Evolutionary conservation across 2,888 invertebrate species (phyloP), one percentile per base, ranked within the genome.

Genomic region (Aplocera efformata): DNA sequence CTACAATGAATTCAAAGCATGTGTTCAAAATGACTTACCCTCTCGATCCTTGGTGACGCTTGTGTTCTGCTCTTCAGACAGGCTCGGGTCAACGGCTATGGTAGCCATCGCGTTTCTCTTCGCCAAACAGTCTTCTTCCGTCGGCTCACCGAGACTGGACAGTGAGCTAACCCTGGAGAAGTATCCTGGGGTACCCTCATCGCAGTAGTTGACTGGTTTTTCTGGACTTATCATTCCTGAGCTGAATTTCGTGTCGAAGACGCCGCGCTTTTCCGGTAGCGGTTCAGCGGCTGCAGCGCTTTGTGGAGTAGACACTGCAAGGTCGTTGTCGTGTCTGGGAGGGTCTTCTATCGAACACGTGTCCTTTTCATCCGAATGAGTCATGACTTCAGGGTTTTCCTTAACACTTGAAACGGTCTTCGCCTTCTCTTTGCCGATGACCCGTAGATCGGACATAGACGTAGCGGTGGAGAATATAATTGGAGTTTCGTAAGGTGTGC

Each of bases 391-490:
- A 0, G 81, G 79, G 32, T 86, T 76, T 20, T 79, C 80, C 47
- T 88, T 88, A 1, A 74, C 69, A 37, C 71, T 72, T 0, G 76
- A 59, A 0, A 72, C 57, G 0, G 60, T 50, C 50, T 85, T 77
- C 7, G 67, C 65, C 37, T 83, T 84, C 1, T 85, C 85, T 61
- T 83, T 86, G 7, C 88, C 85, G 32, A 88, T 84, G 6, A 91
- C 82, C 8, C 94, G 86, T 21, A 98, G 86, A 78, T 98, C 97
- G 0, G 94, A 95, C 89, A 97, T 93, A 0, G 96, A 97, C 0
- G 96, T 96, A 0, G 97, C 95, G 5, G 94, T 96, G 0, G 97
- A 97, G 72, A 97, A 94, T 57, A 93, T 93, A 48, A 92, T 90
- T 0, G 93, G 93, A 0, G 94, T 94, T 72, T 94, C 92, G 62